Base-by-base conservation (phyloP, 2,888 invertebrate species). In the Carterocephalus palaemon region DNA sequence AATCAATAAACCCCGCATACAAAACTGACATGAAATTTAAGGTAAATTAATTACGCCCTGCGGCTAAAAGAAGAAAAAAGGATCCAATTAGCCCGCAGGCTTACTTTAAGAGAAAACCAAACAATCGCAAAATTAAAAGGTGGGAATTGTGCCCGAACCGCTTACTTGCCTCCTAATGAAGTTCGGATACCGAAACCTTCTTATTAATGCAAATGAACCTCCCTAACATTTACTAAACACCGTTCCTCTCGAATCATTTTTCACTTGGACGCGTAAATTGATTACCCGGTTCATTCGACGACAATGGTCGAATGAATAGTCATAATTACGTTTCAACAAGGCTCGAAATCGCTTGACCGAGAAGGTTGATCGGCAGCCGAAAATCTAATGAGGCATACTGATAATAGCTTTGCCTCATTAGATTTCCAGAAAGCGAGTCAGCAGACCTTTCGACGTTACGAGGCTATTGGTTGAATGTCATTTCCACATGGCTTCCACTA, bases 371-470 rank as follows among this genome's bases (percentile, higher is more conserved):
- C 62, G 63, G 60, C 62, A 54, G 62, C 69, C 67, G 75, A 69
- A 74, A 78, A 74, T 75, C 68, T 76, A 79, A 82, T 79, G 80
- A 74, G 67, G 63, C 67, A 57, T 64, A 65, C 65, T 72, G 70
- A 70, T 78, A 75, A 75, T 73, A 59, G 70, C 53, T 60, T 52
- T 57, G 68, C 57, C 67, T 75, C 74, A 77, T 79, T 80, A 75
- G 64, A 63, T 66, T 56, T 58, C 49, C 53, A 54, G 52, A 59
- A 57, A 59, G 57, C 51, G 51, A 56, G 42, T 58, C 53, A 37
- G 52, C 48, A 29, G 15, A 29, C 13, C 45, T 51, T 23, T 29
- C 20, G 33, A 33, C 33, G 23, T 37, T 32, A 42, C 37, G 9
- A 45, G 31, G 23, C 40, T 17, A 16, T 37, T 17, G 32, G 9